phyloP scores from a whole-genome alignment of 2,888 invertebrate genomes.

The Helicoverpa assulta region DNA sequence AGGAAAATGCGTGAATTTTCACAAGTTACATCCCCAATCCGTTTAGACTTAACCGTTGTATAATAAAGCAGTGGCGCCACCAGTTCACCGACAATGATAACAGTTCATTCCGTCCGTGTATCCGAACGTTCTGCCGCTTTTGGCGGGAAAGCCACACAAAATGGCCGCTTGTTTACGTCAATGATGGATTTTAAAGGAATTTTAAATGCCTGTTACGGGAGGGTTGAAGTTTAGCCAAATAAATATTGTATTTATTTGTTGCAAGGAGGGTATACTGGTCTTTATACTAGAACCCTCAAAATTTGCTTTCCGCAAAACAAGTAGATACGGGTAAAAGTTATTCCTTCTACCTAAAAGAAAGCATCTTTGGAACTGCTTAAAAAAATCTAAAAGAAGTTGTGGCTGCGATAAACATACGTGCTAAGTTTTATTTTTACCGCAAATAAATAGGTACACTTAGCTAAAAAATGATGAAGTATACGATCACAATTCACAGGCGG shows the following conservation, averaged over 20 bases:
- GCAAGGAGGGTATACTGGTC: background rate
- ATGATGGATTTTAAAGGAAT: conserved; percentile 44
- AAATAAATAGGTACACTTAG: too few species aligned
- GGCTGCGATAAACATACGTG: too few species aligned
- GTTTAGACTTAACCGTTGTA: conserved; percentile 77
- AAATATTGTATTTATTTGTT: background rate
- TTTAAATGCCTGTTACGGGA: conserved; percentile 17
- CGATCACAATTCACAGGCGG: too few species aligned
- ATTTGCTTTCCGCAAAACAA: too few species aligned
- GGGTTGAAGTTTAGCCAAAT: conserved; percentile 1
- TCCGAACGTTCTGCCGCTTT: conserved; percentile 78
- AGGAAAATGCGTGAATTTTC: background rate
- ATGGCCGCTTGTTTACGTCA: conserved; percentile 70
- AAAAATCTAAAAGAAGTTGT: too few species aligned
- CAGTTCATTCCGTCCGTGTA: conserved; percentile 79
- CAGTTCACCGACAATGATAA: conserved; percentile 78
- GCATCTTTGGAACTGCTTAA: too few species aligned
- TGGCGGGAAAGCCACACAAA: conserved; percentile 74
- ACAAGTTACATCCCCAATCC: conserved; percentile 63
- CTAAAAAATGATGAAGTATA: too few species aligned
- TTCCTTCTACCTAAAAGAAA: too few species aligned
- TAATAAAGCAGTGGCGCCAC: conserved; percentile 70
- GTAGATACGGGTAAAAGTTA: too few species aligned
- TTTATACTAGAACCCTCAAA: too few species aligned
- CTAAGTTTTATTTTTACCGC: too few species aligned